phyloP scores from a whole-genome alignment of 1,140 invertebrate genomes.

The Dreissena rostriformis region DNA sequence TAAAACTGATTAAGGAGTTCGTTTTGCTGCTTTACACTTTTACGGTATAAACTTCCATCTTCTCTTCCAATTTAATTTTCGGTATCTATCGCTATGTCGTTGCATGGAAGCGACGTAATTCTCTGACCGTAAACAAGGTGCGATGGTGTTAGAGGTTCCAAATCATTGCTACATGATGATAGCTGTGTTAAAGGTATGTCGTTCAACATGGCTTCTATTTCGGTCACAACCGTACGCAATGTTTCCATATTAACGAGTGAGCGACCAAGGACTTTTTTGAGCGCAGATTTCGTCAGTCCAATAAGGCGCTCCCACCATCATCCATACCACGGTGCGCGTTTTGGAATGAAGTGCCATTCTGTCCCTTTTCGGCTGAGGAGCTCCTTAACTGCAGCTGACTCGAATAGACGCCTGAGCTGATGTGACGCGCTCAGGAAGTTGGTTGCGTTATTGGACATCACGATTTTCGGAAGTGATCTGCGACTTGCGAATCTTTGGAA shows the following conservation, averaged over 20 bases:
- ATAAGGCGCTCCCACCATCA: constrained; percentile 34
- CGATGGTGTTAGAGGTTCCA: constrained; percentile 24
- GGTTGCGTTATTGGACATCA: constrained; percentile 38
- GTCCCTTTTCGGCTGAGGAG: constrained; percentile 11
- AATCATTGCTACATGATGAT: not conserved
- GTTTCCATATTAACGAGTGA: constrained; percentile 11
- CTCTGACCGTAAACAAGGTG: constrained; percentile 14
- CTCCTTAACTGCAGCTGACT: not conserved
- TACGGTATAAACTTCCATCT: too few relatives aligned
- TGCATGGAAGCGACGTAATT: constrained; percentile 7
- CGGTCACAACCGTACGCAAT: constrained; percentile 20
- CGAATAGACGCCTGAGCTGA: not conserved
- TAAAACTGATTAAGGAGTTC: too few relatives aligned
- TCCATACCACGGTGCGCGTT: constrained; percentile 28
- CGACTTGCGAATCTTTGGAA: constrained; percentile 23
- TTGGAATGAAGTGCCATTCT: constrained; percentile 26
- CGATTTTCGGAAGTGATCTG: constrained; percentile 10
- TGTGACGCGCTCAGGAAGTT: constrained; percentile 8
- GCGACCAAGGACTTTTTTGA: constrained; percentile 21
- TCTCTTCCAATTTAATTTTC: not conserved
- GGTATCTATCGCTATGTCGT: not conserved
- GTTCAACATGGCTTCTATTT: constrained; percentile 37
- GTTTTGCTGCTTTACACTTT: too few relatives aligned
- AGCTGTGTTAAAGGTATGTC: constrained; percentile 31
- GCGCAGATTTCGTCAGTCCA: constrained; percentile 12